Evolutionary conservation across 1,140 invertebrate species (phyloP).

Genomic region (Aleiodes sp.): DNA sequence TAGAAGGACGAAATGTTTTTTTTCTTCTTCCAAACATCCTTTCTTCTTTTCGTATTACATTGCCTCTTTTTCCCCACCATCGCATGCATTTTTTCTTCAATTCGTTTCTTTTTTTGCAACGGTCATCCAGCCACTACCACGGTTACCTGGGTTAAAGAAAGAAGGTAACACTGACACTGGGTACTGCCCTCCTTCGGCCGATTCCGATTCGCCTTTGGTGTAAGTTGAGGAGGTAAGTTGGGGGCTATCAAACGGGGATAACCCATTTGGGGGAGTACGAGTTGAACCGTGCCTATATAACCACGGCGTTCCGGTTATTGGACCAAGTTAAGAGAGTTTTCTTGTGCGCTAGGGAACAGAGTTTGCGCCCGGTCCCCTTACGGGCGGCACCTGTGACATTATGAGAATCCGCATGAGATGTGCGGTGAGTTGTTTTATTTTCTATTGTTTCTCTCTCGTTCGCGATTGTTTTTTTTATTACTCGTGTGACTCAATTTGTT

Average conservation of each 20-base stretch:
- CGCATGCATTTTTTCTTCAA: not conserved
- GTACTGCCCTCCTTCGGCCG: slow-evolving; percentile 27
- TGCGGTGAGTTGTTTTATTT: slow-evolving; percentile 60
- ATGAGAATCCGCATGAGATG: slow-evolving; percentile 65
- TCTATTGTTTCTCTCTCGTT: too few species aligned
- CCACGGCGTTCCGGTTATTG: slow-evolving; percentile 65
- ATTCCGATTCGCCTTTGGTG: slow-evolving; percentile 28
- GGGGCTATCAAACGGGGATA: slow-evolving; percentile 26
- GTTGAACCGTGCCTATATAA: slow-evolving; percentile 62
- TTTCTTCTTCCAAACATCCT: slow-evolving; percentile 13
- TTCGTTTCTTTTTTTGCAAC: not conserved
- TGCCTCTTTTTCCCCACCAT: slow-evolving; percentile 24
- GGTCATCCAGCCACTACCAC: slow-evolving; percentile 4
- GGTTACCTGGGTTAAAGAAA: not conserved
- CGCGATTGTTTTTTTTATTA: slow-evolving; percentile 4
- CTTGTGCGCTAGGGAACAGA: slow-evolving; percentile 56
- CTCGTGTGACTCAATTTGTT: slow-evolving; percentile 1
- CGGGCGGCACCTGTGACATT: slow-evolving; percentile 55
- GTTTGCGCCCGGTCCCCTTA: slow-evolving; percentile 52
- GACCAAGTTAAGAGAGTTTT: slow-evolving; percentile 63
- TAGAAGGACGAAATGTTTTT: slow-evolving; percentile 33
- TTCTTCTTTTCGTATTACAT: slow-evolving; percentile 16
- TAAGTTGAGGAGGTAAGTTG: slow-evolving; percentile 20
- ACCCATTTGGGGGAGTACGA: slow-evolving; percentile 5
- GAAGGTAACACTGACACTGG: slow-evolving; percentile 15